These are phyloP conservation scores for Centropristis striata DNA, from an alignment of 2,113 vertebrate species.

Conservation along the genomic window DNA sequence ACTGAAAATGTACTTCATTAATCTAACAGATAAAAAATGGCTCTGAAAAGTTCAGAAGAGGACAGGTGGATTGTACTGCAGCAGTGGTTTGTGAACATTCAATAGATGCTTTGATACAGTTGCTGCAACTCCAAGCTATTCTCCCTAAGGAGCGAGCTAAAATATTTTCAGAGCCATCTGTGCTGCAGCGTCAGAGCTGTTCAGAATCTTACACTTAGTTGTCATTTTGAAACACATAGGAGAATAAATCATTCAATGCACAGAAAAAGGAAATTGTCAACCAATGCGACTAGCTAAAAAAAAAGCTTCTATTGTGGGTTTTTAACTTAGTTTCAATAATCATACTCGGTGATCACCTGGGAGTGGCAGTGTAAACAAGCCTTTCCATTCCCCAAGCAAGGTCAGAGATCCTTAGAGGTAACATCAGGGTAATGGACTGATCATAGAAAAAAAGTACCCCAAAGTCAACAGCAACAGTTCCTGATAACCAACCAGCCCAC, in stretches of 20 bases:
- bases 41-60: not conserved
- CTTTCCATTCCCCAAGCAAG: not conserved
- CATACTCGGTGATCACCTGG: not conserved
- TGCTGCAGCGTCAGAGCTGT: too few relatives aligned
- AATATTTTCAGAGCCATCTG: too few relatives aligned
- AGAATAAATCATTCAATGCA: not conserved
- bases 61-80: not conserved
- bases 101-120: not conserved
- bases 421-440: not conserved
- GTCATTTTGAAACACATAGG: too few relatives aligned
- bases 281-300: not conserved
- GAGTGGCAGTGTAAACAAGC: not conserved
- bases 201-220: too few relatives aligned
- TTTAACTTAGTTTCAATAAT: not conserved
- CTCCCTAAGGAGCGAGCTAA: too few relatives aligned
- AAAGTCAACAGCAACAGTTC: not conserved
- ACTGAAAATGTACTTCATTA: not conserved
- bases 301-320: not conserved
- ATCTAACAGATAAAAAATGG: not conserved
- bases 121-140: not conserved
- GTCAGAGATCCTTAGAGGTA: not conserved
- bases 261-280: not conserved
- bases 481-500: not conserved
- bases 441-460: not conserved
- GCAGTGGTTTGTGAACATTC: not conserved